phyloP scores from a whole-genome alignment of 2,888 invertebrate species.

The Pasiphila rectangulata region DNA sequence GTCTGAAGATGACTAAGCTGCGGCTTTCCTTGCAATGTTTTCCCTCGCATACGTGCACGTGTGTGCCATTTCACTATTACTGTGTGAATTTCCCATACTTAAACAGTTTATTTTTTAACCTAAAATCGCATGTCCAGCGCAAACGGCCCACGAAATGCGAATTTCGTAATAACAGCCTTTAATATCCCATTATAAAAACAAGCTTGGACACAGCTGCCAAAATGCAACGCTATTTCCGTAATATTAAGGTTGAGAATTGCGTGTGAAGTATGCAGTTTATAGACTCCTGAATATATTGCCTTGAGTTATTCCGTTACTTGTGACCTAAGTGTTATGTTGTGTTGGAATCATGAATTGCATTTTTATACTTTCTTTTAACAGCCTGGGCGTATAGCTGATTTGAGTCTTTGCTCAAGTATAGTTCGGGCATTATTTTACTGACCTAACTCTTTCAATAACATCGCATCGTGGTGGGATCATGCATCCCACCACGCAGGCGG shows the following conservation, averaged over 20 bases:
- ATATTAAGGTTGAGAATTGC: slow-evolving; percentile 4
- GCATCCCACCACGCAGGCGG: too few species aligned
- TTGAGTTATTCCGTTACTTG: slow-evolving; percentile 2
- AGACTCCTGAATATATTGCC: background rate
- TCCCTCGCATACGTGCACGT: slow-evolving; percentile 5
- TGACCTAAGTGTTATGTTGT: slow-evolving; percentile 4
- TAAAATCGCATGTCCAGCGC: slow-evolving; percentile 58
- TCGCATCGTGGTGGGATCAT: too few species aligned
- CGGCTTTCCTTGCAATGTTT: background rate
- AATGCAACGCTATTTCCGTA: slow-evolving; percentile 5
- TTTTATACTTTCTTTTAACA: too few species aligned
- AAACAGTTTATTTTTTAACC: slow-evolving; percentile 39
- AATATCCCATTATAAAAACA: slow-evolving; percentile 56
- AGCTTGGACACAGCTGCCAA: slow-evolving; percentile 26
- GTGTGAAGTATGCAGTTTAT: background rate
- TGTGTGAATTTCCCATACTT: slow-evolving; percentile 14
- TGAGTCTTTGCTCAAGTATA: too few species aligned
- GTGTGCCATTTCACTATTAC: background rate
- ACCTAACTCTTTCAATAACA: too few species aligned
- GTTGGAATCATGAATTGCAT: background rate
- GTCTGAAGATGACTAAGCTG: too few species aligned
- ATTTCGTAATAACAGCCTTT: slow-evolving; percentile 59
- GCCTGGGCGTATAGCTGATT: too few species aligned
- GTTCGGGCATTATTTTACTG: too few species aligned
- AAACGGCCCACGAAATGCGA: slow-evolving; percentile 51